Evolutionary conservation across 1,140 invertebrate species (phyloP).

Genomic region (Lepidurus couesii): DNA sequence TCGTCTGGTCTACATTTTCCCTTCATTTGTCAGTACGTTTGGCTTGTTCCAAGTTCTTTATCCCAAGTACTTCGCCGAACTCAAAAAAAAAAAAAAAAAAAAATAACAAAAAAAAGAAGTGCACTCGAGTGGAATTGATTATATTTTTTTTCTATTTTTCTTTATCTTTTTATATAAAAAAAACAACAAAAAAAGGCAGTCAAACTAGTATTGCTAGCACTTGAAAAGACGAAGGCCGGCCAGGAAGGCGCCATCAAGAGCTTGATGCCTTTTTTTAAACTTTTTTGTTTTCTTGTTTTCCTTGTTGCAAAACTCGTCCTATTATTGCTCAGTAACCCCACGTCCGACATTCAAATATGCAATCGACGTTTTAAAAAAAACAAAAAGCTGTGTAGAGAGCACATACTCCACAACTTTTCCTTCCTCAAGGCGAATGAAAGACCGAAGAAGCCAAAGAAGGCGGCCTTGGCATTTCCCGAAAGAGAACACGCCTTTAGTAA

Average conservation of each 20-base stretch:
- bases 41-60: too few relatives aligned
- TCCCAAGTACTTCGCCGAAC: too few relatives aligned
- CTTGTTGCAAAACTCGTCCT: not conserved
- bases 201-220: not conserved
- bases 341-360: not conserved
- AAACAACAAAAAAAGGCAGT: not conserved
- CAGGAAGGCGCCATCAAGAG: not conserved
- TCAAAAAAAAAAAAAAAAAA: too few relatives aligned
- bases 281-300: not conserved
- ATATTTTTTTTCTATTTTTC: too few relatives aligned
- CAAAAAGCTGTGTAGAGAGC: too few relatives aligned
- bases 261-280: not conserved
- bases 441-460: not conserved
- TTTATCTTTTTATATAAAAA: not conserved
- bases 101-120: too few relatives aligned
- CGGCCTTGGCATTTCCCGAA: not conserved
- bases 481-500: not conserved
- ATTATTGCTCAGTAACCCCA: conserved; percentile 1
- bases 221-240: conserved; percentile 15
- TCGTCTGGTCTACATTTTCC: too few relatives aligned
- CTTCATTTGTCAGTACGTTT: too few relatives aligned
- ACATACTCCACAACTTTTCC: too few relatives aligned
- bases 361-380: too few relatives aligned
- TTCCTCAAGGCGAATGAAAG: too few relatives aligned
- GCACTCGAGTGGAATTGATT: too few relatives aligned